These are phyloP conservation scores for Gibbula magus DNA, from an alignment of 2,888 invertebrate species.

Conservation along the genomic window DNA sequence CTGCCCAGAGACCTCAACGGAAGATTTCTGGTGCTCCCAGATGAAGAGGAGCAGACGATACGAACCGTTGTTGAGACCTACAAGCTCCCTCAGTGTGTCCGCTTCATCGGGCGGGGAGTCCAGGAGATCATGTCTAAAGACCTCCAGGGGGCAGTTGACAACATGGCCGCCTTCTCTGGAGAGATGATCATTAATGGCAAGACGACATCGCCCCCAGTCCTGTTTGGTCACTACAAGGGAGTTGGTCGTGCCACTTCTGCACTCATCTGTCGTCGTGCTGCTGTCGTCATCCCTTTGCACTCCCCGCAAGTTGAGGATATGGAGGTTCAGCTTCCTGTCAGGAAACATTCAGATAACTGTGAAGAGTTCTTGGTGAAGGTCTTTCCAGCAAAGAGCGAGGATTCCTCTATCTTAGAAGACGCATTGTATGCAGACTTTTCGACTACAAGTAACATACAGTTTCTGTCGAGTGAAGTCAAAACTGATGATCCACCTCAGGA, in stretches of 20 bases:
- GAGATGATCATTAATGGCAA: slow-evolving; percentile 4
- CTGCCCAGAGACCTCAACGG: background rate
- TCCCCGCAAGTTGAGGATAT: slow-evolving; percentile 5
- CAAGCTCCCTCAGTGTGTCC: slow-evolving; percentile 24
- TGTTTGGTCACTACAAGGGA: slow-evolving; percentile 28
- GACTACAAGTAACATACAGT: background rate
- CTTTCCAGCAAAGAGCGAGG: background rate
- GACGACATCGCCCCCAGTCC: background rate
- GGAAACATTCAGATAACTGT: slow-evolving; percentile 8
- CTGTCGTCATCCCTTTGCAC: slow-evolving; percentile 23
- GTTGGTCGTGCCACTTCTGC: background rate
- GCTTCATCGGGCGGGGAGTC: slow-evolving; percentile 11
- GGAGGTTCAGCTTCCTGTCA: slow-evolving; percentile 6
- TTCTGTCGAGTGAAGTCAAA: background rate
- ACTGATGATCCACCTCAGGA: too few relatives aligned
- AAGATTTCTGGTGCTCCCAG: background rate
- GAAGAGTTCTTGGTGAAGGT: slow-evolving; percentile 7
- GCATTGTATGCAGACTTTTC: slow-evolving; percentile 23
- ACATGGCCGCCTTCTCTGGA: slow-evolving; percentile 3
- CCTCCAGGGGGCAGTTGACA: slow-evolving; percentile 18
- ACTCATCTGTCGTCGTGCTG: background rate
- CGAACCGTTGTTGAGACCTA: slow-evolving; percentile 13
- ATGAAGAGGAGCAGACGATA: slow-evolving; percentile 15
- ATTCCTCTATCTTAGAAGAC: background rate
- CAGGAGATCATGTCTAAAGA: slow-evolving; percentile 14